A percentile compares a stretch with the other conserved stretches of the same genome.
These are phyloP conservation scores for Propithecus coquereli DNA, from an alignment of 2,113 vertebrate genomes.

Conservation along the genomic window DNA sequence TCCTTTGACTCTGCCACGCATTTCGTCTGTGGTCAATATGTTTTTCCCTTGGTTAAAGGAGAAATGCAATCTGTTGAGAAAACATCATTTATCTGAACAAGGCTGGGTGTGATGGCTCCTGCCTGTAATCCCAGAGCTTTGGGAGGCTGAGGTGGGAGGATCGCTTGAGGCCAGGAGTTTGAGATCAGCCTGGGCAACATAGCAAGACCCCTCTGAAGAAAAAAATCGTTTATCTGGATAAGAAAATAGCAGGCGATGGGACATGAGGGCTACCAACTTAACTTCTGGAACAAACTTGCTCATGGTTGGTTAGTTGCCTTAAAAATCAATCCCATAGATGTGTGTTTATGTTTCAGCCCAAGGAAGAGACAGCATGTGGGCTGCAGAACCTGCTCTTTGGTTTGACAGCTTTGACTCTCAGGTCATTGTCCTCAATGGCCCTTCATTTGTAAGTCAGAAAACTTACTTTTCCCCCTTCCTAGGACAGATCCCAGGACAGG, in stretches of 20 bases:
- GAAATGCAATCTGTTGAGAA: neutral
- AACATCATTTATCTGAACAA: neutral
- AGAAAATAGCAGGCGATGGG: neutral
- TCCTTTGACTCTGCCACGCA: neutral
- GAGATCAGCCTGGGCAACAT: too few species aligned
- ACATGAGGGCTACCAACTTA: neutral
- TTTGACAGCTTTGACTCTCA: neutral
- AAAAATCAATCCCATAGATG: neutral
- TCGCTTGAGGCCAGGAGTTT: too few species aligned
- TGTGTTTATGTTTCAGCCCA: neutral
- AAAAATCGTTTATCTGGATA: neutral
- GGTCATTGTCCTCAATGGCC: neutral
- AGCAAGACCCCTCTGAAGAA: neutral
- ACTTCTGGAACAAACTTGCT: neutral
- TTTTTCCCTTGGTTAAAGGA: neutral
- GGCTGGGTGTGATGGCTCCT: fast-evolving
- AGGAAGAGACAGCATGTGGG: neutral
- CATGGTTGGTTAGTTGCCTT: neutral
- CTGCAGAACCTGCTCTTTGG: neutral
- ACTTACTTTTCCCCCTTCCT: neutral
- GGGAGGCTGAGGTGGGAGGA: too few species aligned
- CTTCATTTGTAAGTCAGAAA: neutral
- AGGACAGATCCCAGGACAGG: neutral
- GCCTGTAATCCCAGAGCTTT: too few species aligned
- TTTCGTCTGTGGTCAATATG: neutral